Base-by-base conservation (phyloP, 2,113 vertebrate genomes). In the Platysternon megacephalum region DNA sequence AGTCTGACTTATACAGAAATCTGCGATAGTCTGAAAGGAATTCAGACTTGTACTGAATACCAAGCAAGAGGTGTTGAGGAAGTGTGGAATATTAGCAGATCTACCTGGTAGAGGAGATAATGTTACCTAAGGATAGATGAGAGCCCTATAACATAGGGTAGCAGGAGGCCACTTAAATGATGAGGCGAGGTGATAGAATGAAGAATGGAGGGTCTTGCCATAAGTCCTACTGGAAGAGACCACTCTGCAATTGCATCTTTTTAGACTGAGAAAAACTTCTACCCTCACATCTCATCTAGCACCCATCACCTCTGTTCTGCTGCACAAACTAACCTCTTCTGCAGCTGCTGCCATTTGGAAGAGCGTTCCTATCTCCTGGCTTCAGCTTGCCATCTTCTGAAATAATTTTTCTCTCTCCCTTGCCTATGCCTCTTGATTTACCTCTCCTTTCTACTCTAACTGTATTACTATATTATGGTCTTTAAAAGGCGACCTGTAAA, bases 221-320 rank as follows among this genome's bases (percentile, higher is more conserved):
- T 42, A 90, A 93, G 24, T 5, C 42, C 35, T 82, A 8, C 24
- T 55, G 32, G 4, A 78, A 85, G 74, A 90, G 92, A 35, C 65
- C 42, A 8, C 72, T 87, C 79, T 14, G 72, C 78, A 85, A 2
- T 21, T 84, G 39, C 12, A 78, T 29, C 12, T 26, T 76, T 78
- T 42, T 46, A 28, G 42, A 78, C 22, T 78, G 74, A 78, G 74
- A 78, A 78, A 74, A 74, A 21, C 12, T 28, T 28, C 42, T 29
- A 44, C 12, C 61, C 17, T 48, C 84, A 81, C 42, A 32, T 48
- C 84, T 93, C 55, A 84, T 35, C 24, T 8, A 42, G 42, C 53
- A 89, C 11, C 0, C 0, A n/a, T 16, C 85, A 79, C 28, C 88
- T 46, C 84, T 80, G n/a, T n/a, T 5, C 53, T n/a, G 46, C 0